Percentiles rank a stretch among this genome's conserved stretches.
phyloP scores from a whole-genome alignment of 2,797 vertebrate species.

The Hoplostethus atlanticus region DNA sequence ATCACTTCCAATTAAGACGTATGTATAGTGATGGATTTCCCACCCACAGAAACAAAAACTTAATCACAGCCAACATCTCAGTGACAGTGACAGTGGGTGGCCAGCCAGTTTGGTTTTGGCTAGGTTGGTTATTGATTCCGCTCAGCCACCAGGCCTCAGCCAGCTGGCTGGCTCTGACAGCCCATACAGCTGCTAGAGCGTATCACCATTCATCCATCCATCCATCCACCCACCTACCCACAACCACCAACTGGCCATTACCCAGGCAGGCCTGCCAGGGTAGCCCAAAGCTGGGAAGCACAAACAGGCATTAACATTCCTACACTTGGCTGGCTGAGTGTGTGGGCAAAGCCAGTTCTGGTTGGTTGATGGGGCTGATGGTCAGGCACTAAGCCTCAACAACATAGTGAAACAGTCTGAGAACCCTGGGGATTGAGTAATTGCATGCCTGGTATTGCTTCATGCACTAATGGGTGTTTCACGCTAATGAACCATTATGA shows the following conservation, averaged over 20 bases:
- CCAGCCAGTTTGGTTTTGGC: conserved; percentile 57
- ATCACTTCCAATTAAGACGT: conserved; percentile 15
- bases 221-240: conserved; percentile 55
- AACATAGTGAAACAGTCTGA: conserved; percentile 1
- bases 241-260: conserved; percentile 52
- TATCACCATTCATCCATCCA: conserved; percentile 40
- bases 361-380: conserved; percentile 12
- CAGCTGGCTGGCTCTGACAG: conserved; percentile 53
- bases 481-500: neutral
- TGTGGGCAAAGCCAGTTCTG: conserved; percentile 35
- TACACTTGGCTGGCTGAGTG: conserved; percentile 28
- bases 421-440: neutral
- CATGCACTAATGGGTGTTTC: neutral
- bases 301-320: conserved; percentile 61
- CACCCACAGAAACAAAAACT: neutral
- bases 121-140: conserved; percentile 42
- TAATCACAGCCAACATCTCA: conserved; percentile 29
- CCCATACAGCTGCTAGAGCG: conserved; percentile 54
- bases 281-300: conserved; percentile 41
- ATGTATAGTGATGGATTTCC: neutral
- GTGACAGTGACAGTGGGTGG: conserved; percentile 25
- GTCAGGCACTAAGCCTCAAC: conserved; percentile 6
- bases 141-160: conserved; percentile 35
- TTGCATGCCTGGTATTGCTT: neutral
- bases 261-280: conserved; percentile 37